phyloP scores from a whole-genome alignment of 2,113 vertebrate genomes.

The Lamprotornis superbus region DNA sequence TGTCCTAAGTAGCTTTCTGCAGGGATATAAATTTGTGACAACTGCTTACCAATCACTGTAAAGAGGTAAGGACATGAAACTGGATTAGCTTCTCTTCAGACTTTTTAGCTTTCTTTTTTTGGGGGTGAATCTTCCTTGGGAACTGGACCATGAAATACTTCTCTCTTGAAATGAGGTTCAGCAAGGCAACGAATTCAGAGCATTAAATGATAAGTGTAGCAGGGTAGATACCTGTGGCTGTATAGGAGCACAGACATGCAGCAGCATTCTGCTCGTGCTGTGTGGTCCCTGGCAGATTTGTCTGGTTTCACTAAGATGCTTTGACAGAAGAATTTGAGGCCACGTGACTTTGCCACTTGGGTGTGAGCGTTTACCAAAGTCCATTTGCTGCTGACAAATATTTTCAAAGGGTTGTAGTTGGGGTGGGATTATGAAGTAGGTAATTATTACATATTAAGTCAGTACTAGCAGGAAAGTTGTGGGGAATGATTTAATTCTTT shows the following conservation, averaged over 20 bases:
- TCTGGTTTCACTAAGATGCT: neutral
- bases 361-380: neutral
- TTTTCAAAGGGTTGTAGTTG: neutral
- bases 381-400: neutral
- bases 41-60: neutral
- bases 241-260: neutral
- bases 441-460: neutral
- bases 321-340: neutral
- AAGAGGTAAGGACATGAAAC: neutral
- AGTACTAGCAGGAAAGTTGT: neutral
- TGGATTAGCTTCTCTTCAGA: neutral
- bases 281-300: neutral
- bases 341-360: rapidly evolving
- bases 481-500: neutral
- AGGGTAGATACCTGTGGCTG: neutral
- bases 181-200: neutral
- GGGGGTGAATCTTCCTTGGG: neutral
- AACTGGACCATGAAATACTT: neutral
- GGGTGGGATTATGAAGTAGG: neutral
- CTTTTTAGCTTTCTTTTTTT: neutral
- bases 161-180: neutral
- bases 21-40: neutral
- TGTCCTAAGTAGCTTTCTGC: constrained; percentile 12
- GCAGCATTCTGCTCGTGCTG: neutral
- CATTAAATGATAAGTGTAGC: neutral